Base-by-base conservation (phyloP, 2,113 vertebrate species). In the Pelodiscus sinensis region DNA sequence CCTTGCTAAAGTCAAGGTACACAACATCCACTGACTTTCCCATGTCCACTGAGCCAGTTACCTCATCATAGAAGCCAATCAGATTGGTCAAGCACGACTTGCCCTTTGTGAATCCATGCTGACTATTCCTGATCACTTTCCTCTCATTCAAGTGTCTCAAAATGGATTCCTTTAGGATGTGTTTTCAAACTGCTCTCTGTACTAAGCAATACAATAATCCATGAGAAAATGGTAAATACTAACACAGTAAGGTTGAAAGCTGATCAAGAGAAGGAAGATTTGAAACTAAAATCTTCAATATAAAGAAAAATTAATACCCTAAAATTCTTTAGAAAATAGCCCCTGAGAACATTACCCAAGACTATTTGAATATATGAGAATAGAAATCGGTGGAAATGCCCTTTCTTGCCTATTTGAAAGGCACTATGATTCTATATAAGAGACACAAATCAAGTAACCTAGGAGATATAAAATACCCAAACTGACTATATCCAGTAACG, bases 341-440 rank as follows among this genome's bases (percentile, higher is more conserved):
- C 82, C 65, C 35, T 35, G 25, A 88, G 24, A 81, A 38, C 0
- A 1, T 58, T 56, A 35, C 71, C 79, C 84, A 1, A 1, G 71
- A 86, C 12, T 84, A 50, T 86, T 86, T 93, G 9, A 92, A 68
- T 77, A 84, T 15, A 93, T 58, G 68, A 94, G 44, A 92, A 38
- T 81, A 89, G 79, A 93, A 93, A 77, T 95, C 79, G 92, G 92
- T 96, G 92, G 94, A 96, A 95, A 86, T 55, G 35, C 38, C 79
- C 7, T 77, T 82, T 92, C 83, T 95, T 50, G 88, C 11, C 87
- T 86, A 81, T 92, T 81, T 79, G 91, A 92, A 91, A 92, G 83
- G 78, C 58, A 94, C 9, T 50, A 85, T 88, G 73, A 95, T 24
- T 95, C 78, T 73, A 60, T 93, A 51, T 50, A 50, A 65, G 44